Conservation (phyloP, 92 coral and sea anemone species). For the Phenganax marumi region DNA sequence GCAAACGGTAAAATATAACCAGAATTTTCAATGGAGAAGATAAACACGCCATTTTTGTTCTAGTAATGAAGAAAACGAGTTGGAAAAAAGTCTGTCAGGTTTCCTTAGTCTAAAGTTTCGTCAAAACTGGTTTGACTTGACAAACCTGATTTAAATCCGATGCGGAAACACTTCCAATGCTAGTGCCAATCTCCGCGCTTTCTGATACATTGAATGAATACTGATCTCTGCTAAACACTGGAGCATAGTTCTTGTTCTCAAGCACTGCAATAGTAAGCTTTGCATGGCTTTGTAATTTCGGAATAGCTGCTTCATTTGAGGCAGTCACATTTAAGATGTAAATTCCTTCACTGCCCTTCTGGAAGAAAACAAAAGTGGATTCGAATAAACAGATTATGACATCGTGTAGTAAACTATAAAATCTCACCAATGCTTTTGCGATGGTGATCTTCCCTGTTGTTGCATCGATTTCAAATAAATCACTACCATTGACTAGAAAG, state of each 20-base stretch:
- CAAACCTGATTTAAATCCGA: constrained; percentile 67
- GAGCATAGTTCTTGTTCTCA: constrained; percentile 70
- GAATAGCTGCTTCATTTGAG: constrained; percentile 64
- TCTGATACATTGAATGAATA: constrained; percentile 65
- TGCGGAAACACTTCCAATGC: constrained; percentile 68
- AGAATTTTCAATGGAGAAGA: constrained; percentile 57
- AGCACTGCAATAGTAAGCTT: constrained; percentile 58
- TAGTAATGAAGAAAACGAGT: background rate
- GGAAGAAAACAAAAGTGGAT: constrained; percentile 9
- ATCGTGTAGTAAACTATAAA: background rate
- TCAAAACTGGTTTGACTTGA: no score
- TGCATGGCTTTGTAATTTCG: constrained; percentile 56
- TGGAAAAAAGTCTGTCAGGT: background rate
- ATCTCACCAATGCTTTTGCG: constrained; percentile 60
- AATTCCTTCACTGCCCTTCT: constrained; percentile 49
- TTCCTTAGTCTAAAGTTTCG: background rate
- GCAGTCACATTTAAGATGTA: constrained; percentile 77
- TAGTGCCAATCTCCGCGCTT: constrained; percentile 65
- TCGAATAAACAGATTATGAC: background rate
- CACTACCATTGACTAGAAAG: constrained; percentile 26
- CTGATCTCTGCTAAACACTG: constrained; percentile 56
- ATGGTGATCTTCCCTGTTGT: constrained; percentile 65
- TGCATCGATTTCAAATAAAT: constrained; percentile 52
- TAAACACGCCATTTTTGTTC: constrained; percentile 33
- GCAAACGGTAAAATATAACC: constrained; percentile 59